Evolutionary conservation across 1,140 invertebrate species (phyloP).

Genomic region (Phthorimaea operculella): DNA sequence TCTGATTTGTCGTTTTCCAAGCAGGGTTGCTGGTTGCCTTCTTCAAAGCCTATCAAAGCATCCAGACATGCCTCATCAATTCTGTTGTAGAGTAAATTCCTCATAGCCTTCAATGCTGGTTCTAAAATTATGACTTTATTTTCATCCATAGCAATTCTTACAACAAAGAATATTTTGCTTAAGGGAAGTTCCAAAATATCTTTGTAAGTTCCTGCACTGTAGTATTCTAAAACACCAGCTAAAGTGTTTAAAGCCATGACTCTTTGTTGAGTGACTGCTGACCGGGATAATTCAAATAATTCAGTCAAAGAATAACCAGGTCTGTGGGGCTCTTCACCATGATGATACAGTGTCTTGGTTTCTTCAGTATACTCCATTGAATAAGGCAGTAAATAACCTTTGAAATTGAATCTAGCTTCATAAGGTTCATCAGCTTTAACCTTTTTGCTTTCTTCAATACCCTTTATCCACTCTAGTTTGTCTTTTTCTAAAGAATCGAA

Average conservation of each 20-base stretch:
- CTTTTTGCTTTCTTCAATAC: conserved; percentile 67
- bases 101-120: conserved; percentile 77
- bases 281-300: conserved; percentile 78
- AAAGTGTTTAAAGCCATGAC: conserved; percentile 81
- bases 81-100: conserved; percentile 78
- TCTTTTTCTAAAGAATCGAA: conserved; percentile 85
- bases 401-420: conserved; percentile 78
- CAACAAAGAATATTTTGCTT: conserved; percentile 79
- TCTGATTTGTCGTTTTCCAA: conserved; percentile 67
- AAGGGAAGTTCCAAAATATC: conserved; percentile 72
- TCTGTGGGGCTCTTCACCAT: conserved; percentile 90
- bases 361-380: conserved; percentile 69
- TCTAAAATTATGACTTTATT: conserved; percentile 77
- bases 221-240: conserved; percentile 81
- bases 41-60: conserved; percentile 74
- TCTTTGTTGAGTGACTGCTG: conserved; percentile 81
- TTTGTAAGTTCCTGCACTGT: conserved; percentile 78
- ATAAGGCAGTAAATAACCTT: conserved; percentile 77
- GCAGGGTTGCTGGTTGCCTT: conserved; percentile 73
- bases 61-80: conserved; percentile 82
- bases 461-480: conserved; percentile 88
- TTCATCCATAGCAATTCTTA: conserved; percentile 89
- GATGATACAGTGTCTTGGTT: conserved; percentile 81
- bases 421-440: conserved; percentile 70
- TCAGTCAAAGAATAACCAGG: conserved; percentile 91